Base-by-base conservation (phyloP, 2,888 invertebrate genomes). In the Hymenopus coronatus region DNA sequence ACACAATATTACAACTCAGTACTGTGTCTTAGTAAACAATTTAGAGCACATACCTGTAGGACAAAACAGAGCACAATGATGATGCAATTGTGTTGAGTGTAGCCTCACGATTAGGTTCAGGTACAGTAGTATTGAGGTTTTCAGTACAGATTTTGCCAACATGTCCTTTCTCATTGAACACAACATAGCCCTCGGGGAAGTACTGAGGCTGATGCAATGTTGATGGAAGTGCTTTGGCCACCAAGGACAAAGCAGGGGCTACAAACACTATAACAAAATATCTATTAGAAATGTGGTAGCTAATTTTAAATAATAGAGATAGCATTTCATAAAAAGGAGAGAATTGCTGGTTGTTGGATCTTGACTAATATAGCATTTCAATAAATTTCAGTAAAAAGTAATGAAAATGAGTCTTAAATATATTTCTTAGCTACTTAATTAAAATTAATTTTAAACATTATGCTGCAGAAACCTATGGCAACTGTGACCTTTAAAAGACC, bases 101-200 rank as follows among this genome's bases (percentile, higher is more conserved):
- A 70, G 93, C 93, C 90, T 94, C 94, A 92, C 93, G 92, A 91
- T 94, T 93, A 33, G 92, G 92, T 46, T 92, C 92, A 15, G 95
- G 94, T 82, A 95, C 92, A 85, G 94, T 94, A 27, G 94, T 94
- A 91, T 97, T 97, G 90, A 97, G 94, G 87, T 97, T 97, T 92
- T 97, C 96, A 1, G 97, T 96, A 92, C 98, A 98, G 82, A 98
- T 93, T 93, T 97, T 97, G 15, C 90, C 90, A 82, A 84, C 54
- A 30, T 90, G 89, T 12, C 90, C 90, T 83, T 89, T 96, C 93
- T 98, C 98, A 91, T 97, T 96, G 94, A 97, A 97, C 90, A 97
- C 95, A 6, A 97, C 97, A 93, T 96, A 97, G n/a, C 98, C 98
- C 91, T 96, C 96, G 89, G 96, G 94, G 91, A 95, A 95, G 91